These are phyloP conservation scores for Cataglyphis livida DNA, from an alignment of 2,888 invertebrate genomes.

Conservation along the genomic window DNA sequence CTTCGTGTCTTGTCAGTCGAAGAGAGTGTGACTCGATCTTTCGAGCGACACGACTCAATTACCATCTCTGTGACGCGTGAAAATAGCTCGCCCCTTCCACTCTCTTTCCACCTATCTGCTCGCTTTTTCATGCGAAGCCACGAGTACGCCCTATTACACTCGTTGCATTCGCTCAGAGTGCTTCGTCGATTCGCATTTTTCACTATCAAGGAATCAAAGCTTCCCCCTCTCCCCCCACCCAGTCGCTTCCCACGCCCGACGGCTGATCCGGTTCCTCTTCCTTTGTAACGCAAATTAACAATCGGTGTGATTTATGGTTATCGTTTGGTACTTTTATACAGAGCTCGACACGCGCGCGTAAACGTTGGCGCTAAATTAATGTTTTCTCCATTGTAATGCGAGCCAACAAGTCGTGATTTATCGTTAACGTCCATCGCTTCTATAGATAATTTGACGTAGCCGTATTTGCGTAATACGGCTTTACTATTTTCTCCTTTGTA, in stretches of 20 bases:
- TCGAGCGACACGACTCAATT: slow-evolving; percentile 51
- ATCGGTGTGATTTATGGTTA: slow-evolving; percentile 10
- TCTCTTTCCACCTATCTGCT: slow-evolving; percentile 1
- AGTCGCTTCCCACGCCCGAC: not conserved
- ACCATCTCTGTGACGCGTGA: slow-evolving; percentile 54
- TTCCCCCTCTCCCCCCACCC: not conserved
- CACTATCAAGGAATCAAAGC: slow-evolving; percentile 40
- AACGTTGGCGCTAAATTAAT: slow-evolving; percentile 15
- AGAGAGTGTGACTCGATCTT: slow-evolving; percentile 51
- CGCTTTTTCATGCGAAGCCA: slow-evolving; percentile 33
- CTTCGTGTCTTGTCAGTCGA: slow-evolving; percentile 32
- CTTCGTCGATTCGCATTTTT: slow-evolving; percentile 39
- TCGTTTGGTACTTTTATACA: not conserved
- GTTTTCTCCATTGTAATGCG: slow-evolving; percentile 21
- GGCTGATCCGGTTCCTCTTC: not conserved
- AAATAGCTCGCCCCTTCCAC: slow-evolving; percentile 28
- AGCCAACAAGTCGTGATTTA: slow-evolving; percentile 10
- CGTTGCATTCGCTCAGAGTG: slow-evolving; percentile 20
- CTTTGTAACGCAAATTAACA: slow-evolving; percentile 17
- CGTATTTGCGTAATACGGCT: slow-evolving; percentile 13
- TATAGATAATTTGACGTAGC: slow-evolving; percentile 16
- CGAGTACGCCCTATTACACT: slow-evolving; percentile 36
- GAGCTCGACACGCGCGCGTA: not conserved
- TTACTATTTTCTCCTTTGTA: slow-evolving; percentile 13
- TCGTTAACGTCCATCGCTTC: slow-evolving; percentile 2